phyloP scores from a whole-genome alignment of 2,888 invertebrate species.

The Megamerina dolium region DNA sequence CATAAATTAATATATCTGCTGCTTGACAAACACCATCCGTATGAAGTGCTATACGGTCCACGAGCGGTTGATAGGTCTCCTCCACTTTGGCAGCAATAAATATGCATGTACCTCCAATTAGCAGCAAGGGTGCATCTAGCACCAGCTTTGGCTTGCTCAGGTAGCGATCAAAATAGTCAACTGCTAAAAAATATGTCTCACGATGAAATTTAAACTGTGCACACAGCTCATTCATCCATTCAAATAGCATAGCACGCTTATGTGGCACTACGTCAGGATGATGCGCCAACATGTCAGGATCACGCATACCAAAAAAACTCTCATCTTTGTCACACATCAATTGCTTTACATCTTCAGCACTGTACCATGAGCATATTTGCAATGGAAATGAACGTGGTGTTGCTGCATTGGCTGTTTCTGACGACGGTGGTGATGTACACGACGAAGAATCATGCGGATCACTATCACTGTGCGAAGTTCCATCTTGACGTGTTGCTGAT shows the following conservation, averaged over 20 bases:
- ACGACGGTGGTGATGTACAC: too few relatives aligned
- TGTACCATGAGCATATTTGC: slow-evolving; percentile 74
- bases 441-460: too few relatives aligned
- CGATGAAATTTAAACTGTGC: slow-evolving; percentile 93
- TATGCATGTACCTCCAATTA: slow-evolving; percentile 87
- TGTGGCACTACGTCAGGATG: slow-evolving; percentile 81
- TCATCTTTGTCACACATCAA: slow-evolving; percentile 83
- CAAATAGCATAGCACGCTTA: slow-evolving; percentile 91
- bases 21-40: slow-evolving; percentile 95
- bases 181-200: slow-evolving; percentile 91
- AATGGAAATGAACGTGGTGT: too few relatives aligned
- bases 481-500: too few relatives aligned
- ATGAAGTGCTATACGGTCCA: slow-evolving; percentile 91
- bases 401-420: too few relatives aligned
- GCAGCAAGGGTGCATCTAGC: slow-evolving; percentile 83
- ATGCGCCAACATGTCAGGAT: slow-evolving; percentile 69
- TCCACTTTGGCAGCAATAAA: slow-evolving; percentile 84
- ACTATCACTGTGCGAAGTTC: too few relatives aligned
- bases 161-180: slow-evolving; percentile 93
- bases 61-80: slow-evolving; percentile 97
- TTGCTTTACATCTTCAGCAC: slow-evolving; percentile 81
- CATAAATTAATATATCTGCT: slow-evolving; percentile 72
- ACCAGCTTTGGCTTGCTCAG: slow-evolving; percentile 71
- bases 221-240: slow-evolving; percentile 98
- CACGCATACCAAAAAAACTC: slow-evolving; percentile 61